These are phyloP conservation scores for Nasalis larvatus DNA, from an alignment of 2,113 vertebrate species.

Conservation along the genomic window DNA sequence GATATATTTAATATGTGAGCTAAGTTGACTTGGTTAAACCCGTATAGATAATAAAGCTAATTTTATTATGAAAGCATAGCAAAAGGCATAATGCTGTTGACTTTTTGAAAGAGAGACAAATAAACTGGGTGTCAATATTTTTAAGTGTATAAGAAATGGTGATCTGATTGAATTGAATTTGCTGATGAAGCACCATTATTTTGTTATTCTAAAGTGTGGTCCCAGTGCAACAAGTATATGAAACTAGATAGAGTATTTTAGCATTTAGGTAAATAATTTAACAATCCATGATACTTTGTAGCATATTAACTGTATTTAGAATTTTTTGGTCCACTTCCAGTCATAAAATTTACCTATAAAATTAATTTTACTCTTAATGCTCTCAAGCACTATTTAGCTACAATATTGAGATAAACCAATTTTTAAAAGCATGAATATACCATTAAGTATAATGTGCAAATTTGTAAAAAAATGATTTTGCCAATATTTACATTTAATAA, in stretches of 20 bases:
- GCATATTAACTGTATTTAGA: constrained; percentile 18
- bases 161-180: not conserved
- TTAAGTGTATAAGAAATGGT: not conserved
- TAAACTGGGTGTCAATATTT: not conserved
- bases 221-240: not conserved
- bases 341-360: not conserved
- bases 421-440: constrained; percentile 29
- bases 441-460: not conserved
- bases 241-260: not conserved
- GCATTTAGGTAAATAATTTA: not conserved
- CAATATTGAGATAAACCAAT: not conserved
- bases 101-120: not conserved
- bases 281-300: not conserved
- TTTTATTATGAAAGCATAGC: not conserved
- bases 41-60: not conserved
- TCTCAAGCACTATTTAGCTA: not conserved
- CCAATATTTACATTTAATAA: not conserved
- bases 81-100: not conserved
- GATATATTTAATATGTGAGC: not conserved
- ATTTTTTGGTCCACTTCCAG: not conserved
- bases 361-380: not conserved
- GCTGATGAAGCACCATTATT: not conserved
- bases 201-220: not conserved
- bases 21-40: not conserved
- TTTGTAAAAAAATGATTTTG: not conserved